These are phyloP conservation scores for Henicopernis longicauda DNA, from an alignment of 2,113 vertebrate species.

Conservation along the genomic window DNA sequence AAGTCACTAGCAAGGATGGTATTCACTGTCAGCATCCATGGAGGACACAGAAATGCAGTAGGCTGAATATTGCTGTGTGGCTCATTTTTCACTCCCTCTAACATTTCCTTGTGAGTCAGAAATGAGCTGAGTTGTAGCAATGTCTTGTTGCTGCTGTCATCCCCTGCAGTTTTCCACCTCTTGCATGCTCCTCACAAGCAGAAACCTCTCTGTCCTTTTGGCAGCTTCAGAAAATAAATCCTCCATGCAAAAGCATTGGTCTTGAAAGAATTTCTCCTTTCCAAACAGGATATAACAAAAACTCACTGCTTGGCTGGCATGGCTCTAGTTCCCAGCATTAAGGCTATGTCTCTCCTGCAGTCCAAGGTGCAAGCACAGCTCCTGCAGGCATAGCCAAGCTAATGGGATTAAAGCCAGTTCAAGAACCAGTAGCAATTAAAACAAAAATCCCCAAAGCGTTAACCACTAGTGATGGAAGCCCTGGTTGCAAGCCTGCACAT, in stretches of 20 bases:
- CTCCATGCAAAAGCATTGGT: not conserved
- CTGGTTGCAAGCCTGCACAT: slow-evolving; percentile 35
- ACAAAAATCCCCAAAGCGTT: slow-evolving; percentile 39
- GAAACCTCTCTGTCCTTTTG: not conserved
- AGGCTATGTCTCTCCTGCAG: not conserved
- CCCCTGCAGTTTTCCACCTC: not conserved
- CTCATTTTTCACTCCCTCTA: not conserved
- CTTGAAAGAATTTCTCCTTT: not conserved
- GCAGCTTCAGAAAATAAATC: not conserved
- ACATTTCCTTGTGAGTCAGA: slow-evolving; percentile 17
- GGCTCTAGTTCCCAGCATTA: slow-evolving; percentile 32
- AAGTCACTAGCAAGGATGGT: not conserved
- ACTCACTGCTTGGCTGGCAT: not conserved
- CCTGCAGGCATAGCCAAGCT: slow-evolving; percentile 37
- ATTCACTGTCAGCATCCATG: not conserved
- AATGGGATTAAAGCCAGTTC: slow-evolving; percentile 41
- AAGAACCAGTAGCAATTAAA: slow-evolving; percentile 52
- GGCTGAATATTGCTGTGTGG: not conserved
- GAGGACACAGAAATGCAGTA: not conserved
- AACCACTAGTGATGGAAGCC: not conserved
- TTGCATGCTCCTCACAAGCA: not conserved
- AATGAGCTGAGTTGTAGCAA: not conserved
- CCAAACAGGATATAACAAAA: slow-evolving; percentile 14
- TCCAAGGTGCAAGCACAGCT: not conserved
- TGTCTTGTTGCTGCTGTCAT: not conserved